Base-by-base conservation (phyloP, 2,797 vertebrate genomes). In the Buceros bicornis region DNA sequence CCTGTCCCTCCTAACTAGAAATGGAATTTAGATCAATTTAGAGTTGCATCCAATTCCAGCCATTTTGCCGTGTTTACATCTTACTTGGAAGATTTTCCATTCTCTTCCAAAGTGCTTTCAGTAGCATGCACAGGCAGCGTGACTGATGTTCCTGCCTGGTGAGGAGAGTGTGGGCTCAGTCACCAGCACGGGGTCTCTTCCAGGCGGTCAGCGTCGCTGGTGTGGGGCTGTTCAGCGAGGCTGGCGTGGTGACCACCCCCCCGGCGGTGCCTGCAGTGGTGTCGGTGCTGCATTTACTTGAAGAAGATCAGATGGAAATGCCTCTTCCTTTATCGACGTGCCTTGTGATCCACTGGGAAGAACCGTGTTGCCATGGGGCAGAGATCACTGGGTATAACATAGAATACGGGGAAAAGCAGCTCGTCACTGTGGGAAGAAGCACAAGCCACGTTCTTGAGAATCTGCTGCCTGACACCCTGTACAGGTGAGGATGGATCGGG, bases 351-450 rank as follows among this genome's bases (percentile, higher is more conserved):
- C 97, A 97, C 7, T 99, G 98, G 98, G 97, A 98, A 67, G 98
- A 99, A 64, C 98, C 98, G 2, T 97, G 97, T 58, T 97, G 98
- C 88, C 98, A 98, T 5, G 98, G 98, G 47, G 97, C 98, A 70
- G 98, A 98, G 86, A 97, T 99, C 95, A 98, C 97, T n/a, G 98
- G 98, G 19, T 99, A 99, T 93, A 98, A 98, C 40, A 98, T 98
- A 33, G 98, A 99, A 43, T 98, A 98, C 77, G 98, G 98, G 71
- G 98, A 98, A 14, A 98, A 98, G 82, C 98, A 98, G 91, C 94
- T 98, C 35, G 79, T 98, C 26, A 96, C 97, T 74, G 94, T 98
- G 15, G 97, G 91, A 19, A 98, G 95, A 90, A 97, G 65, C 54
- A 98, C 98, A 10, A 97, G 96, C 90, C 98, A 97, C 35, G 74